These are phyloP conservation scores for Globia sparganii DNA, from an alignment of 2,888 invertebrate species.

Conservation along the genomic window DNA sequence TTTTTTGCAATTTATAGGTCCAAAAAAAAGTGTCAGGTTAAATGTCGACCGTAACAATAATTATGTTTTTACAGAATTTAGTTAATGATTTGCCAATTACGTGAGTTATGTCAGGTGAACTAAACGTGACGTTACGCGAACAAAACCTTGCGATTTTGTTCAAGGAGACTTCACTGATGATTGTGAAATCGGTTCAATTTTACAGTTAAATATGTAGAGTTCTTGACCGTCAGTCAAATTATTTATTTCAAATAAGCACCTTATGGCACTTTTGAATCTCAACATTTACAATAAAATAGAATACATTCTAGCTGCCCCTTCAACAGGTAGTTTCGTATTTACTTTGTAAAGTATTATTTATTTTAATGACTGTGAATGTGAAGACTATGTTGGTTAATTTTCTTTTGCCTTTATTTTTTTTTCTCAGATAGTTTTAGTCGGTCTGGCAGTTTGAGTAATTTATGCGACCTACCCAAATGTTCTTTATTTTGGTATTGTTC, in stretches of 20 bases:
- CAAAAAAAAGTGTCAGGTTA: neutral
- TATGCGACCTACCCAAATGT: no score
- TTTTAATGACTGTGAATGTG: no score
- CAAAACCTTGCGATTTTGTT: slow-evolving; percentile 66
- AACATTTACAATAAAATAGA: neutral
- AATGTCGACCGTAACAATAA: neutral
- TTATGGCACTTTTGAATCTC: neutral
- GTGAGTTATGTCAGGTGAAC: slow-evolving; percentile 50
- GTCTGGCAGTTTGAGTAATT: no score
- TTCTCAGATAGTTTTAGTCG: no score
- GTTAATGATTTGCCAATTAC: slow-evolving; percentile 38
- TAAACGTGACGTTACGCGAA: slow-evolving; percentile 61
- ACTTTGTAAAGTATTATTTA: no score
- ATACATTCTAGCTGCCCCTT: no score
- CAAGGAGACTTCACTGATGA: slow-evolving; percentile 63
- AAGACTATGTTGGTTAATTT: no score
- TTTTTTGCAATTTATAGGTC: no score
- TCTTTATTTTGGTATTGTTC: no score
- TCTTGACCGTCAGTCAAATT: neutral
- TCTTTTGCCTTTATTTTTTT: no score
- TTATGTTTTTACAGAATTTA: neutral
- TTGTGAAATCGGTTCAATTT: slow-evolving; percentile 49
- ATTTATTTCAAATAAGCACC: neutral
- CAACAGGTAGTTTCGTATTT: neutral
- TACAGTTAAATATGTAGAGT: neutral